Conservation (phyloP, 2,113 vertebrate genomes). For the Dunckerocampus dactyliophorus region DNA sequence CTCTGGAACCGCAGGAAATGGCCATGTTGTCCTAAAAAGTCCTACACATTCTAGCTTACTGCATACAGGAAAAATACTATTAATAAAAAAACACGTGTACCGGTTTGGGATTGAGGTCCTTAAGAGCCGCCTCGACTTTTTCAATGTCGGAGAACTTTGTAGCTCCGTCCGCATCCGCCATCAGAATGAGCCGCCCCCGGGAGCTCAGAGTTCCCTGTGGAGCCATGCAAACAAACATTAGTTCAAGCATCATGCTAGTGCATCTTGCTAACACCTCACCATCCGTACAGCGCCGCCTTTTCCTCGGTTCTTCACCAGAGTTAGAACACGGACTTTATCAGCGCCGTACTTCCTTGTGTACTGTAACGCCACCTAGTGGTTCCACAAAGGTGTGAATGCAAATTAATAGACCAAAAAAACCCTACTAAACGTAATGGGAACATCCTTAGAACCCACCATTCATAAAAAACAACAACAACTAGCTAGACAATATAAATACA, state of each 20-base stretch:
- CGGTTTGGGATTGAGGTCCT: constrained; percentile 77
- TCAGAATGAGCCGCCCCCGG: constrained; percentile 83
- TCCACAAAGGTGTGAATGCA: background rate
- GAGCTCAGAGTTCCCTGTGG: constrained; percentile 85
- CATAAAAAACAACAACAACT: background rate
- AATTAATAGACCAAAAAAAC: too few species aligned
- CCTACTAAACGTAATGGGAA: too few species aligned
- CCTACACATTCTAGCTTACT: too few species aligned
- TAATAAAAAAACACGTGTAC: constrained; percentile 58
- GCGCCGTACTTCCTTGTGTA: constrained; percentile 84
- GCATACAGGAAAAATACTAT: background rate
- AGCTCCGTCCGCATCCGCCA: constrained; percentile 97
- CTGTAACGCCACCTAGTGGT: constrained; percentile 79
- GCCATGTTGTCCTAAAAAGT: constrained; percentile 83
- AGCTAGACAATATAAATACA: background rate
- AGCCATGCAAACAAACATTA: background rate
- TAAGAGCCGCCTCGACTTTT: constrained; percentile 86
- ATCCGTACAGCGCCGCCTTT: constrained; percentile 92
- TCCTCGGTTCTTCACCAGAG: constrained; percentile 84
- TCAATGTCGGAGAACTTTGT: constrained; percentile 91
- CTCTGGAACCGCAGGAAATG: constrained; percentile 95
- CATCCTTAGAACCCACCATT: too few species aligned
- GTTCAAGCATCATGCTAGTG: background rate
- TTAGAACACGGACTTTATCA: constrained; percentile 88
- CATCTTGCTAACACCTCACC: constrained; percentile 68